A percentile compares a stretch with the other conserved stretches of the same genome.
Conservation (phyloP, 30 jellyfish, hydroid and myxozoan genomes). For the Nemopilema nomurai region DNA sequence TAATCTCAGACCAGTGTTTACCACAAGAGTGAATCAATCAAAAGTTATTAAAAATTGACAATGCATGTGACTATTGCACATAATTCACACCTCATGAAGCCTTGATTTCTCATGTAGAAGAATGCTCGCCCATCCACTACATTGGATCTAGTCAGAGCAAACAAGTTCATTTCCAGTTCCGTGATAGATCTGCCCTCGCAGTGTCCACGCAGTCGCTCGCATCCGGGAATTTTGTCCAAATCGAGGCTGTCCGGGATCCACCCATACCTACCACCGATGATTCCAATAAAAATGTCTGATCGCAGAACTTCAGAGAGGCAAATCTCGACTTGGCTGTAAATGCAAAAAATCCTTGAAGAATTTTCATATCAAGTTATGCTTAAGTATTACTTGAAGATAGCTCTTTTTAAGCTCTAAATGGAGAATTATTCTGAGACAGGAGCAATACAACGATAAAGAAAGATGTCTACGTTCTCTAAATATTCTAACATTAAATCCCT, state of each 20-base stretch:
- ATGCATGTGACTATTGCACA: no score
- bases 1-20: no score
- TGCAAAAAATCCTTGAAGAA: background rate
- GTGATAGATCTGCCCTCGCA: slow-evolving; percentile 87
- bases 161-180: slow-evolving; percentile 80
- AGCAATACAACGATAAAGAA: no score
- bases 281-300: slow-evolving; percentile 88
- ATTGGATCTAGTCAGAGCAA: slow-evolving; percentile 42
- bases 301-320: slow-evolving; percentile 81
- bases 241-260: slow-evolving; percentile 76
- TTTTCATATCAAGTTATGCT: background rate
- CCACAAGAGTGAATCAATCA: no score
- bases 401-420: no score
- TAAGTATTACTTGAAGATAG: no score
- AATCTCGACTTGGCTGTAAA: slow-evolving; percentile 79
- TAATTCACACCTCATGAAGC: slow-evolving; percentile 36
- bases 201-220: slow-evolving; percentile 67
- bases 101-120: slow-evolving; percentile 75
- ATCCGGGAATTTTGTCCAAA: slow-evolving; percentile 42
- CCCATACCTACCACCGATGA: slow-evolving; percentile 90
- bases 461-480: no score
- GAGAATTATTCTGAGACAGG: no score
- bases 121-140: slow-evolving; percentile 74
- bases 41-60: background rate
- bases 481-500: no score